Base-by-base conservation (phyloP, 2,113 vertebrate species). In the Ibidorhyncha struthersii region DNA sequence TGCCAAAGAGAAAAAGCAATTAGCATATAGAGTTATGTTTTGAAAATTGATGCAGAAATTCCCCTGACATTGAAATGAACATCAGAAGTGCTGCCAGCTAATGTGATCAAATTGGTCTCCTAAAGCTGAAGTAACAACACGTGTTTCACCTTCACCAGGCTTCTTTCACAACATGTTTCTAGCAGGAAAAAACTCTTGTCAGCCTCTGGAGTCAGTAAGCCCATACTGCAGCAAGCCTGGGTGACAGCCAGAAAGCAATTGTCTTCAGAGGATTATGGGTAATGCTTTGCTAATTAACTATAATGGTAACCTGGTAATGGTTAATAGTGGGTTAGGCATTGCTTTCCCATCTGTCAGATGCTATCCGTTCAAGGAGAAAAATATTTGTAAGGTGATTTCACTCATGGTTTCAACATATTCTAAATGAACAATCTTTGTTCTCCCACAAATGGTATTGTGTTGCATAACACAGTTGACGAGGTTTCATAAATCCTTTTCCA, bases 381-480 rank as follows among this genome's bases (percentile, higher is more conserved):
- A 97, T 97, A 96, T 90, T 95, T 97, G 80, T 82, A 83, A 97
- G 96, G 92, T 97, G 96, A 97, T 96, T 97, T 96, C 95, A 96
- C 66, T 95, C 86, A 90, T 1, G 52, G 90, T 96, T 97, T 96
- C 95, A 96, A 94, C 94, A 94, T 97, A 95, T 49, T 93, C 88
- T 88, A 96, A 96, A 96, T 85, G 86, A 97, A 86, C 18, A 30
- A 67, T 61, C 89, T 94, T 97, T 98, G 89, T 97, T 94, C 83
- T 96, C 66, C 62, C 92, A 92, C 88, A 94, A 71, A 91, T 83
- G 52, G 83, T n/a, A 96, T 86, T 97, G 95, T 94, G 93, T 96
- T 92, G 96, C 95, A 95, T 83, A 96, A 96, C 91, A 94, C 59
- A 91, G 92, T 50, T 93, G 88, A 97, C 89, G 96, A 90, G 92